Evolutionary conservation across 2,797 vertebrate genomes (phyloP), one percentile per base, ranked within the genome.

Genomic region (Chelmon rostratus): DNA sequence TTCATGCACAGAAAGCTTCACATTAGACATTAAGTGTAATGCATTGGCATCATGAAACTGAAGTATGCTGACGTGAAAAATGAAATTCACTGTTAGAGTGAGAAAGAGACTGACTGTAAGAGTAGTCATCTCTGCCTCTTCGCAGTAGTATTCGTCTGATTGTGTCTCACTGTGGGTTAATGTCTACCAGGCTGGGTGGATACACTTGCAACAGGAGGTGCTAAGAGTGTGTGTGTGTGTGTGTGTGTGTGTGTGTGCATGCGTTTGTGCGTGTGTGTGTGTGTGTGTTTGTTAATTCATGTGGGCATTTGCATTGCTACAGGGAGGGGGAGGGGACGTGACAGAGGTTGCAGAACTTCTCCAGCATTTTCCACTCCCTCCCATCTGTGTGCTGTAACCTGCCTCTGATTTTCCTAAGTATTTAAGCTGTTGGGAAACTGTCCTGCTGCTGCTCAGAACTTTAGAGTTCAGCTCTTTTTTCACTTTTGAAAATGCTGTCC

Each of bases 371-470:
- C 84, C 81, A 88, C 66, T 82, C 62, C 81, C 54, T 73, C 74
- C 76, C 44, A 3, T 25, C 57, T 65, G 72, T 58, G 76, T 88
- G 76, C 67, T 77, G 82, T 46, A 85, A 87, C 81, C 82, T 69
- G 64, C 63, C 73, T 69, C 71, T 56, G 59, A 59, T 81, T 81
- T 66, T 47, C 82, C 79, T 88, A 63, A 68, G 77, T 79, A 86
- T 85, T 84, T 66, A 71, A 89, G 87, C 73, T 7, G 71, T 88
- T 88, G 78, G 74, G 79, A 85, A 91, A 90, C 66, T 23, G 31
- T 40, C 33, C 53, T 57, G 76, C 57, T 78, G 61, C 57, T 63
- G 23, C 49, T 64, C 10, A 8, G 31, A 46, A 59, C 54, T 78
- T 57, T 44, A 50, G 42, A 57, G 54, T 33, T 76, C n/a, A n/a